phyloP scores from a whole-genome alignment of 2,797 vertebrate genomes.

The Alcedo atthis region DNA sequence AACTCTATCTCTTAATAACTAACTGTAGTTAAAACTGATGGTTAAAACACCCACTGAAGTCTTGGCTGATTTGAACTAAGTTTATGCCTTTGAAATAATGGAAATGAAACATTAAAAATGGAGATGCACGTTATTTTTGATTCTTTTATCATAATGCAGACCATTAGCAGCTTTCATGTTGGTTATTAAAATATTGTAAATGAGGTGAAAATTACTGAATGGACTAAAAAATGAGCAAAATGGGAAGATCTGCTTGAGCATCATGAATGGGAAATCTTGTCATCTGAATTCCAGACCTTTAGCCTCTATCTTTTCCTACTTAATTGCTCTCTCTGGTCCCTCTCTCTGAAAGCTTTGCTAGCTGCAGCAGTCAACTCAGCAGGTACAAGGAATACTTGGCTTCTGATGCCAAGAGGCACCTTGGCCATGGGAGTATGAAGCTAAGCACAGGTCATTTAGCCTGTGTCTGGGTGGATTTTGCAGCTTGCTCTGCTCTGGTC shows the following conservation, averaged over 20 bases:
- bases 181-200: not conserved
- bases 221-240: not conserved
- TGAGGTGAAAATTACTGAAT: not conserved
- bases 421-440: not conserved
- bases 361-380: not conserved
- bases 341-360: not conserved
- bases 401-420: not conserved
- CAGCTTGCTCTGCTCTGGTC: not conserved
- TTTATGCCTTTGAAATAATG: not conserved
- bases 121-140: not conserved
- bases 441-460: not conserved
- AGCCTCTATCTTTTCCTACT: not conserved
- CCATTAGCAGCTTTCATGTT: not conserved
- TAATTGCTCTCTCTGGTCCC: not conserved
- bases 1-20: not conserved
- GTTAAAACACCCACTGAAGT: not conserved
- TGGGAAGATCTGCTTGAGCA: not conserved
- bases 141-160: not conserved
- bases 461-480: not conserved
- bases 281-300: not conserved
- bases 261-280: not conserved
- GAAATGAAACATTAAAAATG: not conserved
- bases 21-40: not conserved
- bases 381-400: not conserved
- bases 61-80: not conserved